Evolutionary conservation across 2,113 vertebrate genomes (phyloP).

Genomic region (Leptocoma aspasia): DNA sequence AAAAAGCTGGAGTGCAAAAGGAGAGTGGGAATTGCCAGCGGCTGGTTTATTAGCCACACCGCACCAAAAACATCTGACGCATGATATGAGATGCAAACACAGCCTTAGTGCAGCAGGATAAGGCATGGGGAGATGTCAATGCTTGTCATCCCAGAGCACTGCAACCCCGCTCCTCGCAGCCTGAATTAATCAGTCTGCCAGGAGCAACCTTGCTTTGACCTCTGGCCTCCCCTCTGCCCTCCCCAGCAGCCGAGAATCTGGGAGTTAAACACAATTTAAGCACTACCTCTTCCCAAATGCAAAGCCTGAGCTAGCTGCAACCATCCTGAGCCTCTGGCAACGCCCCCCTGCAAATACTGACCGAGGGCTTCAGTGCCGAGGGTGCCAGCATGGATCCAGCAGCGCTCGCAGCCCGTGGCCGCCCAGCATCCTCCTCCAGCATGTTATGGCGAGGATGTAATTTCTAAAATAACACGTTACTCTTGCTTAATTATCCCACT

Average conservation of each 20-base stretch:
- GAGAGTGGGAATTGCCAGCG: neutral
- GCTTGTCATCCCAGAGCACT: neutral
- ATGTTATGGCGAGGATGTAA: conserved; percentile 25
- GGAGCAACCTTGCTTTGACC: conserved; percentile 30
- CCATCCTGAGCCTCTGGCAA: neutral
- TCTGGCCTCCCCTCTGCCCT: neutral
- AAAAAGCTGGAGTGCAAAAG: neutral
- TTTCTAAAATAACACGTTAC: conserved; percentile 61
- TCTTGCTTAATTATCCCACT: conserved; percentile 52
- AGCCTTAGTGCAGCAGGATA: neutral
- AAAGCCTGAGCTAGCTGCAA: neutral
- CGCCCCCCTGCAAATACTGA: neutral
- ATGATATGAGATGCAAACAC: neutral
- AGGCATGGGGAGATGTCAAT: neutral
- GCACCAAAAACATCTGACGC: neutral
- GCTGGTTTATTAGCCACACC: conserved; percentile 9
- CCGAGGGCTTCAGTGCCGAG: fast-evolving
- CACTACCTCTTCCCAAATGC: neutral
- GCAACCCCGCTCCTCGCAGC: neutral
- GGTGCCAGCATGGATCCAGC: neutral
- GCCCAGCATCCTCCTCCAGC: neutral
- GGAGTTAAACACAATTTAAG: neutral
- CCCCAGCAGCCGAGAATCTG: neutral
- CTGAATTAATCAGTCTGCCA: conserved; percentile 9
- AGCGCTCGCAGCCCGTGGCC: neutral